Conservation (phyloP, 2,113 vertebrate species). For the Ictalurus furcatus region DNA sequence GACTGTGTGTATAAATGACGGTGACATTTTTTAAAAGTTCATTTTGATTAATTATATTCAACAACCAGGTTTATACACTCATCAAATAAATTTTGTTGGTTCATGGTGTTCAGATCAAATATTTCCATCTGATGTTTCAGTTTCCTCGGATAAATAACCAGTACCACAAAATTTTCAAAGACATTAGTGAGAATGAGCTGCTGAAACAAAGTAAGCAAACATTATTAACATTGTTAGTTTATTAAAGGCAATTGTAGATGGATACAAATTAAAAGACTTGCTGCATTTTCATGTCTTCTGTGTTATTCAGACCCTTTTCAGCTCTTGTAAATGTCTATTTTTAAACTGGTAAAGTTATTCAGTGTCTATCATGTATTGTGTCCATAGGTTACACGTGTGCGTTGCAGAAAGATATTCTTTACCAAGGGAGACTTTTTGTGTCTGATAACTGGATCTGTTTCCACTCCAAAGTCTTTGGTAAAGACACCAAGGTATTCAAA, state of each 20-base stretch:
- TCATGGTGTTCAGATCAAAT: not conserved
- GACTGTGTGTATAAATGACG: constrained; percentile 22
- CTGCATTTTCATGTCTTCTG: not conserved
- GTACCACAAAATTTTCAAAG: constrained; percentile 94
- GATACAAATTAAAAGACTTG: not conserved
- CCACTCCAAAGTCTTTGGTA: constrained; percentile 95
- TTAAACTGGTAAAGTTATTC: not conserved
- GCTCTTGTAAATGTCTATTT: not conserved
- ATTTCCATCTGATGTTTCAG: constrained; percentile 71
- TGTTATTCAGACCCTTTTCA: not conserved
- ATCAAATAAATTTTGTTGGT: not conserved
- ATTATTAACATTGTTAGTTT: not conserved
- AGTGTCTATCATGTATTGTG: constrained; percentile 1
- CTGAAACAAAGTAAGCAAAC: constrained; percentile 89
- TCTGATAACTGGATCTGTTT: constrained; percentile 98
- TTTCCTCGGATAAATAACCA: constrained; percentile 87
- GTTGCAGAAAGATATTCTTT: constrained; percentile 94
- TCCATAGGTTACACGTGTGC: constrained; percentile 91
- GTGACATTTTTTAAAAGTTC: not conserved
- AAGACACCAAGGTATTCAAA: constrained; percentile 87
- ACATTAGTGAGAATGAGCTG: constrained; percentile 85
- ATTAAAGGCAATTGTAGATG: not conserved
- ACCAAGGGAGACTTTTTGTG: constrained; percentile 91
- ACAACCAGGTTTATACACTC: not conserved
- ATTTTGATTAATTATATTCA: not conserved